Conservation (phyloP, 2,113 vertebrate species). For the Dasypus novemcinctus region DNA sequence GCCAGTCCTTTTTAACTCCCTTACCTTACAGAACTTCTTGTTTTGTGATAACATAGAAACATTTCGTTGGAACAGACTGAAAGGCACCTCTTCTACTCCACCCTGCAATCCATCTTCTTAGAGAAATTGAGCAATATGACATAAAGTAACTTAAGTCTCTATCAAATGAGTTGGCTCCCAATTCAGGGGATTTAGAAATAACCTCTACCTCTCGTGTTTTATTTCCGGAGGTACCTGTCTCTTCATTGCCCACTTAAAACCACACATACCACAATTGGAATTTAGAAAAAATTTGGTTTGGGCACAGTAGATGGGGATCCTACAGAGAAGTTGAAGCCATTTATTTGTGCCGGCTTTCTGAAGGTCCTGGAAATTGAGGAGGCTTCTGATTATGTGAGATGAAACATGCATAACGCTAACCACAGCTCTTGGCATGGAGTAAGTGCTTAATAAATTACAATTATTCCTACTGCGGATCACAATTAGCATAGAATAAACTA, state of each 20-base stretch:
- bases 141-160: constrained; percentile 66
- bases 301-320: neutral
- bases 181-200: constrained; percentile 47
- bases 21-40: constrained; percentile 62
- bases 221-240: constrained; percentile 58
- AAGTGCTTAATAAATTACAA: constrained; percentile 44
- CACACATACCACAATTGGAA: neutral
- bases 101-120: constrained; percentile 63
- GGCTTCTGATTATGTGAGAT: neutral
- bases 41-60: constrained; percentile 60
- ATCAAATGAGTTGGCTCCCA: constrained; percentile 49
- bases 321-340: neutral
- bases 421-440: constrained; percentile 5
- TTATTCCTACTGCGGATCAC: neutral
- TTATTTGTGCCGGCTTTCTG: constrained; percentile 31
- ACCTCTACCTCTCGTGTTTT: constrained; percentile 37
- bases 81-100: constrained; percentile 56
- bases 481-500: constrained; percentile 14
- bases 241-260: constrained; percentile 45
- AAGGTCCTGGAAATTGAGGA: neutral
- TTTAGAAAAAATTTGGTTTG: constrained; percentile 44
- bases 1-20: constrained; percentile 41
- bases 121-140: constrained; percentile 59
- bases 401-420: constrained; percentile 29
- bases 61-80: constrained; percentile 65